Base-by-base conservation (phyloP, 2,113 vertebrate genomes). In the Antechinus stuartii region DNA sequence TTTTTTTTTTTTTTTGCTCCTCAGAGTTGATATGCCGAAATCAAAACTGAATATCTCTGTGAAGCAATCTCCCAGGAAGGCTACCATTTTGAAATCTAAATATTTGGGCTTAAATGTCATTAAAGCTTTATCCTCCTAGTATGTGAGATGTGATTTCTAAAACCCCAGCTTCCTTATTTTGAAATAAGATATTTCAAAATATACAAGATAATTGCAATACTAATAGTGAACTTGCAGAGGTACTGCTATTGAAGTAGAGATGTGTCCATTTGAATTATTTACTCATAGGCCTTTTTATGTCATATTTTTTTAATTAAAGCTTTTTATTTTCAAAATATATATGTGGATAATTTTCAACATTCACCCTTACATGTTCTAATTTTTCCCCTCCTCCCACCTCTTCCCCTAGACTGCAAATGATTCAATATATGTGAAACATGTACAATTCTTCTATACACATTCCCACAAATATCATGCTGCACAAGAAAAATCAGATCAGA, bases 171-270 rank as follows among this genome's bases (percentile, higher is more conserved):
- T 96, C 96, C 98, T 96, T 56, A 30, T 97, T 97, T 93, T 76
- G 97, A 97, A 96, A 97, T 54, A 91, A 97, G 68, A 57, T 90
- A 96, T 97, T 95, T 96, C 94, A 95, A 93, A 95, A 96, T n/a
- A 50, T 26, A 10, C 4, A 12, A 54, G 46, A 19, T 30, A 8
- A 47, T 91, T 96, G 91, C 92, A 0, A 57, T 27, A 49, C 24
- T 24, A 9, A 3, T 91, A 55, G 54, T 90, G 47, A 89, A n/a
- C 35, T 42, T 6, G 2, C 24, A 49, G 53, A 56, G 92, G 61
- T 92, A 92, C 47, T 42, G 0, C 0, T 22, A 14, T 0, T 30
- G 89, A n/a, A 11, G 57, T 10, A 54, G 68, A 46, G 76, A 42
- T 84, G n/a, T 42, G 7, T 84, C n/a, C n/a, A 84, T 84, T 84